Evolutionary conservation across 2,888 invertebrate species (phyloP).

Genomic region (Pristionchus exspectatus): DNA sequence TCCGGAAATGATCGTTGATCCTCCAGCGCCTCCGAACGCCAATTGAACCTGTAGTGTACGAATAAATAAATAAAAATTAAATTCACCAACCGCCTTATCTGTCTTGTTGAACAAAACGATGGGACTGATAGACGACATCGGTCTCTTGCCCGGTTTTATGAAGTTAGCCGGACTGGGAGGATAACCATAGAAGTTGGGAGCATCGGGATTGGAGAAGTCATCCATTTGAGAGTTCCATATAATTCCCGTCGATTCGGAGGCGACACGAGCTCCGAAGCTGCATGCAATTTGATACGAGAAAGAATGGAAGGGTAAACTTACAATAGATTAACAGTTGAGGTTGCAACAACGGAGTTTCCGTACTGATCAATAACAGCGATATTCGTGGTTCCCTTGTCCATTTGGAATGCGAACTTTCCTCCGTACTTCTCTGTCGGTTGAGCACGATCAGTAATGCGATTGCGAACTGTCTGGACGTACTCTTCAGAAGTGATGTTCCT

Average conservation of each 20-base stretch:
- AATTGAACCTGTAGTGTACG: slow-evolving; percentile 44
- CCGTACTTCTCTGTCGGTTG: slow-evolving; percentile 67
- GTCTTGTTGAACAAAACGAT: slow-evolving; percentile 85
- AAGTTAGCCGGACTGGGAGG: slow-evolving; percentile 89
- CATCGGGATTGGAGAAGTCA: slow-evolving; percentile 87
- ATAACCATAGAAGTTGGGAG: slow-evolving; percentile 75
- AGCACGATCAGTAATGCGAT: slow-evolving; percentile 84
- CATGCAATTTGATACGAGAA: slow-evolving; percentile 81
- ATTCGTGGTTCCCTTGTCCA: slow-evolving; percentile 86
- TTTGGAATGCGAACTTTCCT: slow-evolving; percentile 77
- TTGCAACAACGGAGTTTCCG: slow-evolving; percentile 92
- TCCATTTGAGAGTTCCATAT: slow-evolving; percentile 92
- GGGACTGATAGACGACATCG: slow-evolving; percentile 93
- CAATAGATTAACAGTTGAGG: slow-evolving; percentile 88
- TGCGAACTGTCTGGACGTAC: slow-evolving; percentile 83
- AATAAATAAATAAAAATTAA: neutral
- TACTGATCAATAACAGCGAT: slow-evolving; percentile 86
- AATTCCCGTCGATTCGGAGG: slow-evolving; percentile 88
- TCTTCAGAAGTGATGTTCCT: slow-evolving; percentile 80
- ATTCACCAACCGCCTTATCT: slow-evolving; percentile 25
- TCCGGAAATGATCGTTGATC: slow-evolving; percentile 58
- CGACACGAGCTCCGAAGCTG: slow-evolving; percentile 89
- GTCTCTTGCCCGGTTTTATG: slow-evolving; percentile 87
- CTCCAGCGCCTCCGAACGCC: slow-evolving; percentile 58
- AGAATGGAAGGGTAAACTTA: neutral